Conservation (phyloP, 2,888 invertebrate genomes). For the Diarsia dahlii region DNA sequence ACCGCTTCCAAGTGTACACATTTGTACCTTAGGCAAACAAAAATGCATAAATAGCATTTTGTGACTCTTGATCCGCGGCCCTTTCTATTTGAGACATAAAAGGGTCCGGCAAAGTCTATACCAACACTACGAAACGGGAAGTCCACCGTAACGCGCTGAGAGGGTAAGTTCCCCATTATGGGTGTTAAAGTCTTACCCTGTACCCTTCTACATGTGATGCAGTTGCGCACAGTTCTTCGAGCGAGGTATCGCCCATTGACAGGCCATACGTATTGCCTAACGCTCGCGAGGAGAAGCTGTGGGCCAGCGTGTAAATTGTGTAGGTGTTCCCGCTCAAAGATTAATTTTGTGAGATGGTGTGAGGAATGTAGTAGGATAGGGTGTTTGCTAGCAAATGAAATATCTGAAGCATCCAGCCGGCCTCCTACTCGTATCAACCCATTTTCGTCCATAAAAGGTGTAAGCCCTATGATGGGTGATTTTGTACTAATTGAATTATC, state of each 20-base stretch:
- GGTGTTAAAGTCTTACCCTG: not conserved
- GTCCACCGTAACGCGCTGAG: not conserved
- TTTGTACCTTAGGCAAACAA: not conserved
- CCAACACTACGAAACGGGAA: not conserved
- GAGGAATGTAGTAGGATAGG: not conserved
- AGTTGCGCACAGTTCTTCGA: not conserved
- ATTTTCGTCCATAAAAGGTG: not conserved
- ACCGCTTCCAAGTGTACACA: not conserved
- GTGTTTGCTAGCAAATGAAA: not conserved
- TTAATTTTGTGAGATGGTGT: conserved; percentile 9
- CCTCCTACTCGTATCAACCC: not conserved
- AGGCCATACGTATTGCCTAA: too few species aligned
- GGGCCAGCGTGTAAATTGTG: not conserved
- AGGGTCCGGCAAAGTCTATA: not conserved
- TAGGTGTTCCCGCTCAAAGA: conserved; percentile 1
- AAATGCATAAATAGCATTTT: not conserved
- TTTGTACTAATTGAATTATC: not conserved
- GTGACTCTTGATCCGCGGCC: not conserved
- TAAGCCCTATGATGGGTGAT: not conserved
- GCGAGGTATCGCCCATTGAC: not conserved
- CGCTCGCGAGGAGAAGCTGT: not conserved
- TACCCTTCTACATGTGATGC: not conserved
- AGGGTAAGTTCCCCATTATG: not conserved
- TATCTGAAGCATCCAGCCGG: not conserved
- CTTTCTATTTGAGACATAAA: conserved; percentile 2